These are phyloP conservation scores for Rhynchopsitta pachyrhyncha DNA, from an alignment of 2,113 vertebrate species.

Conservation along the genomic window DNA sequence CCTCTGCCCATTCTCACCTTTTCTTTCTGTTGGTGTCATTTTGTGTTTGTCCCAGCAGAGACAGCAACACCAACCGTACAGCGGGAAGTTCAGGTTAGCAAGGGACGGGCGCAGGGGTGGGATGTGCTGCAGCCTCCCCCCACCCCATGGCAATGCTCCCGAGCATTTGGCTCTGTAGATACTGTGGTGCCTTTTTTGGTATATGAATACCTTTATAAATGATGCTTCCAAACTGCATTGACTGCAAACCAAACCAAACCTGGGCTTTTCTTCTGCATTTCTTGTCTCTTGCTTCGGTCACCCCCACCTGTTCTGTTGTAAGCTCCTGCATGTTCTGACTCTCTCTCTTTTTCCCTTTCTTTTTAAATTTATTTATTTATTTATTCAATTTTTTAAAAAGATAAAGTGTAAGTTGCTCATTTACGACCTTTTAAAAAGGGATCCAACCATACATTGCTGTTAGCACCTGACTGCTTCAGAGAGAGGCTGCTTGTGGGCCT, in stretches of 20 bases:
- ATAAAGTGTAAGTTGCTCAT: constrained; percentile 41
- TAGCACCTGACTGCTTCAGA: constrained; percentile 33
- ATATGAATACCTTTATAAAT: constrained; percentile 38
- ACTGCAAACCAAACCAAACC: constrained; percentile 57
- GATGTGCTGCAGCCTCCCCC: neutral
- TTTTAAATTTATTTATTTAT: constrained; percentile 16
- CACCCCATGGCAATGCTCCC: constrained; percentile 21
- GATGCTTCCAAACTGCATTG: constrained; percentile 56
- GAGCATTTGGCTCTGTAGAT: constrained; percentile 59
- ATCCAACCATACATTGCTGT: constrained; percentile 19
- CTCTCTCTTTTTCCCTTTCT: neutral
- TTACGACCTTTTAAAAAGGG: constrained; percentile 36
- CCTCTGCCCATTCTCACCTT: neutral
- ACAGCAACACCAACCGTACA: constrained; percentile 19
- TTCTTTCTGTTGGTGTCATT: neutral
- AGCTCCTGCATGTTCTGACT: constrained; percentile 26
- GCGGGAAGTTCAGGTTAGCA: neutral
- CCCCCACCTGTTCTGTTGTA: neutral
- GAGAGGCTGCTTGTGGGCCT: constrained; percentile 22
- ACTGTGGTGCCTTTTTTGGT: constrained; percentile 64
- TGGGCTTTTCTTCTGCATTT: constrained; percentile 37
- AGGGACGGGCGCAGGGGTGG: neutral
- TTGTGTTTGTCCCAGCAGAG: constrained; percentile 4
- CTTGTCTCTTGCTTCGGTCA: constrained; percentile 53
- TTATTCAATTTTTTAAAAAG: constrained; percentile 54